Evolutionary conservation across 2,888 invertebrate genomes (phyloP), one percentile per base, ranked within the genome.

Genomic region (Mythimna impura): DNA sequence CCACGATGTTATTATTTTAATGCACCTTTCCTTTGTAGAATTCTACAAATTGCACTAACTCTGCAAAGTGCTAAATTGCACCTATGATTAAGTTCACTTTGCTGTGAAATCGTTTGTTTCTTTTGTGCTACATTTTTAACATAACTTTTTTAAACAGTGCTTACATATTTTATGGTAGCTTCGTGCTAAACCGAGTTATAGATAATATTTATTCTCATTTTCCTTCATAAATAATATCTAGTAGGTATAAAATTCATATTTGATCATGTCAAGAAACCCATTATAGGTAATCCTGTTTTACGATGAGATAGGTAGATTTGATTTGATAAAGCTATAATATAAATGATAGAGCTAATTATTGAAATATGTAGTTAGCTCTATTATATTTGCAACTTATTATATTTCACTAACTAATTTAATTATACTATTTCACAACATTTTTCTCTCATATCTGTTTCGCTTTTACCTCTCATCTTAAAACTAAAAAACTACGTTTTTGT

Each of bases 61-160:
- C 36, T 63, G 66, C 70, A 71, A 72, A 83, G 83, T 82, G 70
- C 43, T 68, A 79, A 80, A 80, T 80, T 82, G 73, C 72, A 80
- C 66, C 50, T 68, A 64, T 69, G 71, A 71, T 80, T 80, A 77
- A 72, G 68, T 68, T 72, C 55, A 60, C 34, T 66, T 68, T 80
- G 61, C 80, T 40, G 70, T 79, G 78, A 69, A 82, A 72, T 64
- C 78, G 68, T 82, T 77, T 71, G 71, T 66, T 77, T 58, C 62
- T 58, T 63, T 75, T 50, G 30, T 66, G 52, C 7, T n/a, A 5
- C 22, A 36, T 64, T 65, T 66, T 40, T 43, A 68, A 63, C 50
- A 47, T 50, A 36, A 1, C n/a, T 10, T 43, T 54, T 54, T 50
- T 57, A 57, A 43, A 17, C 7, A 22, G 12, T 43, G 12, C 25